Base-by-base conservation (phyloP, 2,888 invertebrate genomes). In the Calameuta idolon region DNA sequence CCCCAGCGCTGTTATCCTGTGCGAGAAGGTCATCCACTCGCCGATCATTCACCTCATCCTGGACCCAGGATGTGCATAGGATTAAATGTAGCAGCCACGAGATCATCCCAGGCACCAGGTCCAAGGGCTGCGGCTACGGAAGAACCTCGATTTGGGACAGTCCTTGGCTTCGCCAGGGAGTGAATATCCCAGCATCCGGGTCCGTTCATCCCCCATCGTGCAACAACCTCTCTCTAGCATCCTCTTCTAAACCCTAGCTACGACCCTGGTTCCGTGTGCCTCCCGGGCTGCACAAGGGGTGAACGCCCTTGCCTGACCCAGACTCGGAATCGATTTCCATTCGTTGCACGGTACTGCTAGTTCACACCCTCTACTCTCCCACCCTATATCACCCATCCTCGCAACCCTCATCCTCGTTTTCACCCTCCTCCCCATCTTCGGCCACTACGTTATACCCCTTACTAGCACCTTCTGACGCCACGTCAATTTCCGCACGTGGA, bases 261-360 rank as follows among this genome's bases (percentile, higher is more conserved):
- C 90, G 87, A 90, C 89, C 89, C 89, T 87, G 89, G 85, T 89
- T 86, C 87, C 87, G 89, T 90, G 87, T 90, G 40, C 40, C 90
- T 91, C 91, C 91, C 91, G 91, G 91, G 91, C 91, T 91, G 90
- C 90, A 91, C 77, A 74, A 85, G 88, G 89, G 91, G 87, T 91
- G 90, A 91, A 91, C 89, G 91, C 88, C 90, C 91, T 88, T 87
- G 84, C 85, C 89, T 91, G 91, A 91, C 91, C 91, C 91, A 91
- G 91, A 91, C 91, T 91, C 91, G 84, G 89, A 91, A 91, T 91
- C 91, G 91, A 91, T 91, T 90, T 90, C 87, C 86, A 90, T 90
- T 89, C 89, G 89, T 81, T 84, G 85, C 82, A 83, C 83, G 80
- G 80, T 82, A 82, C 81, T 81, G 80, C 31, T 73, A 74, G 75